Evolutionary conservation across 2,888 invertebrate species (phyloP), one percentile per base, ranked within the genome.

Genomic region (Diadromus collaris): DNA sequence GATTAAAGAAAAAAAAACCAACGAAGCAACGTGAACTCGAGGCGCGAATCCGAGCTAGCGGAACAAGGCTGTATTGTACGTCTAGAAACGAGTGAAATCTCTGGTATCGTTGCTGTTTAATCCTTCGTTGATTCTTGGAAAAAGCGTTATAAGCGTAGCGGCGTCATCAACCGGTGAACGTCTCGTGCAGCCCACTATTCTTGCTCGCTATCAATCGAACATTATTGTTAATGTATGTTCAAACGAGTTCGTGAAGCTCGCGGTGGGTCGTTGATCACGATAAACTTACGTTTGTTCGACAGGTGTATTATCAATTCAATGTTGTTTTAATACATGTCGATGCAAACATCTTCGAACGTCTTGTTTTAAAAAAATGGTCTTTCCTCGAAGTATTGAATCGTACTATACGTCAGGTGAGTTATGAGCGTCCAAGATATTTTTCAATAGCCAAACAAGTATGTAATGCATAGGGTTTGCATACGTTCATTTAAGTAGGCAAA

Each of bases 51-150:
- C 19, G 48, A 64, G 60, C 67, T 67, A 41, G 67, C 60, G 67
- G 67, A 74, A 74, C 74, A 67, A 74, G 54, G 54, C 24, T 63
- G n/a, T 63, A 9, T 19, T 41, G 24, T 13, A 19, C 54, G 29
- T 21, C 41, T 51, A 51, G n/a, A 63, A 9, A 51, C 38, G 61
- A 71, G 71, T 72, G 63, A 72, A 72, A 72, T 72, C 63, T 63
- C 34, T 24, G 24, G 27, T 34, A 51, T 63, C 27, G 63, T 63
- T 63, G 63, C 34, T 29, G 51, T 54, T 72, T 44, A 41, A 56
- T 54, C 27, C 64, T 63, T 64, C 41, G 54, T 19, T 27, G 71
- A 51, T 72, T 72, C 41, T 32, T 60, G 60, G 34, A 70, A 68
- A 70, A 48, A 2, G 69, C 60, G 34, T 60, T 24, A 32, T 70